Evolutionary conservation across 2,797 vertebrate species (phyloP).

Genomic region (Acipenser ruthenus): DNA sequence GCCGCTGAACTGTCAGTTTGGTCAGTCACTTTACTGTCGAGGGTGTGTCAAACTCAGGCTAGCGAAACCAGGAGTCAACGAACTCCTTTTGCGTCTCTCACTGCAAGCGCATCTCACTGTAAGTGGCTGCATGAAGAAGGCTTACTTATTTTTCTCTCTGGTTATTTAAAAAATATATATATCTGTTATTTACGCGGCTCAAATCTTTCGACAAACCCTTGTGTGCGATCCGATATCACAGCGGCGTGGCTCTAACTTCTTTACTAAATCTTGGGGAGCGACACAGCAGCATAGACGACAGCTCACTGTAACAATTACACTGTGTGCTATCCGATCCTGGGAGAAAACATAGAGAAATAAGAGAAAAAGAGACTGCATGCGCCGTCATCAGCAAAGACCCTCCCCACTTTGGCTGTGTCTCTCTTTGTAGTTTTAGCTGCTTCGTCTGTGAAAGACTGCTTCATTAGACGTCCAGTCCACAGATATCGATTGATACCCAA

Average conservation of each 20-base stretch:
- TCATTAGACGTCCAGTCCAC: neutral
- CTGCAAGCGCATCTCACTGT: too few relatives aligned
- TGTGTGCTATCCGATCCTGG: neutral
- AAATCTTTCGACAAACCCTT: slow-evolving; percentile 11
- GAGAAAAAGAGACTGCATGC: slow-evolving; percentile 14
- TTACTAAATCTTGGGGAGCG: slow-evolving; percentile 10
- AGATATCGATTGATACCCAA: neutral
- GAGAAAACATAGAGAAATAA: neutral
- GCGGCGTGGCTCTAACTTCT: slow-evolving; percentile 7
- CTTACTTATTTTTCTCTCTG: too few relatives aligned
- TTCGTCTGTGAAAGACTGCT: neutral
- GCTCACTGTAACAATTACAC: slow-evolving; percentile 9
- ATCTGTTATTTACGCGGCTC: neutral
- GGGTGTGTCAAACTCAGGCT: too few relatives aligned
- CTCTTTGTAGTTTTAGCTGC: neutral
- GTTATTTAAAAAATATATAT: too few relatives aligned
- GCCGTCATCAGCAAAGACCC: slow-evolving; percentile 18
- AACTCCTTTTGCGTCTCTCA: too few relatives aligned
- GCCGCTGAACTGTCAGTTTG: too few relatives aligned
- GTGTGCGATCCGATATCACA: slow-evolving; percentile 6
- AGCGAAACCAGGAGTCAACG: too few relatives aligned
- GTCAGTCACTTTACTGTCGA: too few relatives aligned
- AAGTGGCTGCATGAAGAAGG: too few relatives aligned
- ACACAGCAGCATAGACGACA: slow-evolving; percentile 5
- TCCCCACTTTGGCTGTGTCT: neutral